Base-by-base conservation (phyloP, 1,140 invertebrate species). In the Proctacanthus coquilletti region DNA sequence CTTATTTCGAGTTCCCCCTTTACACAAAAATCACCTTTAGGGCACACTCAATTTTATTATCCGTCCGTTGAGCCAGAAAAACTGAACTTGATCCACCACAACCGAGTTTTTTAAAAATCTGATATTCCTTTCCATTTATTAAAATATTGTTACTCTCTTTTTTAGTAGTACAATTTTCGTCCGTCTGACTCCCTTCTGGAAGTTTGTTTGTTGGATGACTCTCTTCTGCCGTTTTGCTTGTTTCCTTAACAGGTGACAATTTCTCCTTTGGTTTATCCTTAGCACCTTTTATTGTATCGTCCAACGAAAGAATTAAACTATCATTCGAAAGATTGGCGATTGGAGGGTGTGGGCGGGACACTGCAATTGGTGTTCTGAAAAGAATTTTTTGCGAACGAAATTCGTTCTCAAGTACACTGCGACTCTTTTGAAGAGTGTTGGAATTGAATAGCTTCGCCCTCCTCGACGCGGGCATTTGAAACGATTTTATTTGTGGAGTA, bases 331-430 rank as follows among this genome's bases (percentile, higher is more conserved):
- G 44, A 3, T 46, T 46, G 4, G 48, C 45, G 3, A 41, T 42
- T 1, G 52, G 52, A 18, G 50, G 48, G 1, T 54, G 51, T 9
- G 56, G 48, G 1, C 56, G 51, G 8, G 56, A 48, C 6, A 45
- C 38, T 11, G 45, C 39, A 48, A 55, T 55, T 3, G 56, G 56
- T 5, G 56, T 60, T 33, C 53, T 52, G 38, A 60, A 60, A 3
- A 60, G 47, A 5, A 59, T 51, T 32, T 60, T 60, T 18, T 59
- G 56, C 0, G 53, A 48, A 17, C 53, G 51, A 37, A 60, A 59
- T 29, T 58, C 56, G 41, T 49, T 59, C 4, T 30, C 42, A n/a
- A 42, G 21, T 1, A 42, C 39, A 5, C 36, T 40, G 9, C 47
- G 42, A 3, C 31, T 33, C 19, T 50, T 53, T 14, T 38, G n/a